Evolutionary conservation across 2,797 vertebrate genomes (phyloP).

Genomic region (Benthosema pterotum): DNA sequence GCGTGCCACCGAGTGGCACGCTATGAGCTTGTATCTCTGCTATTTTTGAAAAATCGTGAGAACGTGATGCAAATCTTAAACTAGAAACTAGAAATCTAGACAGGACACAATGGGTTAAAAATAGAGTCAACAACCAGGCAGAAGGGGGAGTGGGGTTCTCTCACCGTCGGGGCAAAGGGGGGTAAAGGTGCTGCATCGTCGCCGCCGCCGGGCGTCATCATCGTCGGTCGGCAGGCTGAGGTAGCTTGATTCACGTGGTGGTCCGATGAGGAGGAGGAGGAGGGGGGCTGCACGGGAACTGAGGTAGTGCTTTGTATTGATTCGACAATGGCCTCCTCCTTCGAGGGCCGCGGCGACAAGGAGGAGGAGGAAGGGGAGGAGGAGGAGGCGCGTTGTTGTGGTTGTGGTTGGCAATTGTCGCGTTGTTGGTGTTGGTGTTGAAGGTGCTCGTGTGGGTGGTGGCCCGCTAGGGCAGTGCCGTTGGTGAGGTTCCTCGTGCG

Average conservation of each 20-base stretch:
- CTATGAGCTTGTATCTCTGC: no score
- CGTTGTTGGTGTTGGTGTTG: constrained; percentile 80
- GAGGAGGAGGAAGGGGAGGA: no score
- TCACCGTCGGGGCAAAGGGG: constrained; percentile 59
- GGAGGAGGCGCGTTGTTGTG: constrained; percentile 84
- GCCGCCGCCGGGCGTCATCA: constrained; percentile 72
- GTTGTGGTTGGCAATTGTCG: constrained; percentile 87
- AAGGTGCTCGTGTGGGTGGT: constrained; percentile 83
- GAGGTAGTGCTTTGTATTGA: constrained; percentile 96
- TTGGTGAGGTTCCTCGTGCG: constrained; percentile 76
- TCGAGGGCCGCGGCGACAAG: no score
- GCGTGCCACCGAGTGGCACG: no score
- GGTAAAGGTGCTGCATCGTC: constrained; percentile 77
- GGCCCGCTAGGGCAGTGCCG: constrained; percentile 71
- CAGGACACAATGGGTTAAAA: no score
- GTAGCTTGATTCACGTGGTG: constrained; percentile 92
- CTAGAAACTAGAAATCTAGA: no score
- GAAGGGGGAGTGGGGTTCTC: no score
- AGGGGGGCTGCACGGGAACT: constrained; percentile 79
- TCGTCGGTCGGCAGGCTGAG: constrained; percentile 85
- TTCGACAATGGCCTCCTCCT: constrained; percentile 86
- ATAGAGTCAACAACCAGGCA: no score
- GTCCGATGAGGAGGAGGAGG: constrained; percentile 84
- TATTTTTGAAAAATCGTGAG: no score
- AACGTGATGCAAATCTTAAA: no score